Base-by-base conservation (phyloP, 1,140 invertebrate genomes). In the Neomicropteryx cornuta region DNA sequence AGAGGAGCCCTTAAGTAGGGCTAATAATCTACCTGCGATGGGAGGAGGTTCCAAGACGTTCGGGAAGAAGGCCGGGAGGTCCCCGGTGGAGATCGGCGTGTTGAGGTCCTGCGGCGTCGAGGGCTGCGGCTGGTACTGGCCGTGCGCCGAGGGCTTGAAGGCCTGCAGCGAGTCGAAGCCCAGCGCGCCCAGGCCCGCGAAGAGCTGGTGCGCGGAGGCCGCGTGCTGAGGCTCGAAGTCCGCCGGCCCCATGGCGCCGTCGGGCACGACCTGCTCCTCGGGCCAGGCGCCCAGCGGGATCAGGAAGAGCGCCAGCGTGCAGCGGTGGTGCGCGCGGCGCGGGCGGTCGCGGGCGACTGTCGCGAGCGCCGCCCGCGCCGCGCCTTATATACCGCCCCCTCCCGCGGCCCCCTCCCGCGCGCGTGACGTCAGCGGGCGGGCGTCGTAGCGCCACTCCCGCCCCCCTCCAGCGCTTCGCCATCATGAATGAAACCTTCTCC, bases 21-120 rank as follows among this genome's bases (percentile, higher is more conserved):
- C n/a, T n/a, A n/a, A n/a, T n/a, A n/a, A n/a, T n/a, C n/a, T 65
- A 88, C 85, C 86, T 78, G 84, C 83, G 55, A 89, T 89, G 43
- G 83, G 81, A 43, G 85, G 83, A 45, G 85, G 85, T 62, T 88
- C 84, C 40, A 88, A 77, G 47, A 86, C 54, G 44, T 48, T 65
- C 46, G 64, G 62, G 53, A 64, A 64, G 57, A 64, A 64, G 43
- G 61, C 61, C 19, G 61, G 61, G 46, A 64, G 51, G 38, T 64
- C 61, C 29, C 58, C 60, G 2, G 61, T 64, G 47, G 57, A 50
- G 36, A 64, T 59, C 31, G 61, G 61, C 31, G 61, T 64, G 55
- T 64, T 64, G 51, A 64, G 59, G 47, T 64, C 61, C n/a, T 55
- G 43, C 29, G 58, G 52, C 39, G 74, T 81, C 45, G 70, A 78